Evolutionary conservation across 2,113 vertebrate genomes (phyloP), one percentile per base, ranked within the genome.

Genomic region (Indicator maculatus): DNA sequence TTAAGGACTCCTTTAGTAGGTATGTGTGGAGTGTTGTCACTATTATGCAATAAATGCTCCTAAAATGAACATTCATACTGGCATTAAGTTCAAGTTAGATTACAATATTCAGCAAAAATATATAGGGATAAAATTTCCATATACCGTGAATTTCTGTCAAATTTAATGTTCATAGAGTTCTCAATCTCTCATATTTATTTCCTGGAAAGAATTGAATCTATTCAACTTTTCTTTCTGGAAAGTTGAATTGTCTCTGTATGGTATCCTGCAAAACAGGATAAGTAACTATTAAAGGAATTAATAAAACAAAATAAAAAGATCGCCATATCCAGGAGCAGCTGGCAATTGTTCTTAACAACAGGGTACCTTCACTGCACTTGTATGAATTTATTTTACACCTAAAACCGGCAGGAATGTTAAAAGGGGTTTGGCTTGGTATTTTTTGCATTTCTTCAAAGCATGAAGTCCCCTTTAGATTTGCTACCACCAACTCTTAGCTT

Each of bases 381-480:
- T 5, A 61, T 86, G 83, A 86, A 91, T 95, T 92, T 67, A 82
- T 93, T 89, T 91, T 71, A 64, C 93, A 69, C 20, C n/a, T 66
- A 86, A 77, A 55, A 93, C 69, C 30, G 15, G 36, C 64, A 93
- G 24, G 80, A 95, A 92, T 93, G 92, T 90, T 93, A 76, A 95
- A 95, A 80, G 93, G 33, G 33, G 20, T 82, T 89, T 63, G 73
- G 11, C 64, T 31, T 82, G 36, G 26, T 69, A 88, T 31, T n/a
- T 89, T 95, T 73, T 59, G 16, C 45, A 65, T 92, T 93, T 84
- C 38, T 96, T 92, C 72, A 88, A 94, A 89, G 41, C 44, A 58
- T 61, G 58, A 83, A 64, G 44, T 88, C 72, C 67, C 93, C 64
- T 93, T 88, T 63, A 81, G 55, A 79, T 92, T 96, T 90, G 55